A percentile compares a stretch with the other conserved stretches of the same genome.
These are phyloP conservation scores for Saxidomus purpurata DNA, from an alignment of 1,140 invertebrate species.

Conservation along the genomic window DNA sequence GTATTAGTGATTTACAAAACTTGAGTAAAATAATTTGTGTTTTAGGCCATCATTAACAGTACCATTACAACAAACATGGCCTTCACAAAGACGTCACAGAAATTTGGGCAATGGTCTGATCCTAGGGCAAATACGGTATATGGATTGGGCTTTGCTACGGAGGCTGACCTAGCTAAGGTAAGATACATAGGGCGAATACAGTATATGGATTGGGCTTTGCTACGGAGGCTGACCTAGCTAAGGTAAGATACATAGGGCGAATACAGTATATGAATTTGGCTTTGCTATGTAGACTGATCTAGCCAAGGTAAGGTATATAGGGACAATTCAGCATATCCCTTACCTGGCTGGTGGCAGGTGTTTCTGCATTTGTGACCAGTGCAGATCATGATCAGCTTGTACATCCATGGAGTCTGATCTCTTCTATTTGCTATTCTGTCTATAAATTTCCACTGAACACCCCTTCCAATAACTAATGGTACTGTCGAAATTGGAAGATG, in stretches of 20 bases:
- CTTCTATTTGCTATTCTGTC: too few relatives aligned
- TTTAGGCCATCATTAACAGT: slow-evolving; percentile 98
- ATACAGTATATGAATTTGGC: slow-evolving; percentile 98
- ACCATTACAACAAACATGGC: slow-evolving; percentile 99
- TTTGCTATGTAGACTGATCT: slow-evolving; percentile 98
- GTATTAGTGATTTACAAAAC: too few relatives aligned
- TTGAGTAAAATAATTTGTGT: slow-evolving; percentile 51
- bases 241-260: slow-evolving; percentile 91
- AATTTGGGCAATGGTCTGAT: slow-evolving; percentile 99
- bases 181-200: slow-evolving; percentile 91
- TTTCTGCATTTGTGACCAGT: too few relatives aligned
- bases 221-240: slow-evolving; percentile 97
- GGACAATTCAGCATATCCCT: slow-evolving; percentile 98
- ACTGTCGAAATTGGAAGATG: too few relatives aligned
- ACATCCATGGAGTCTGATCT: too few relatives aligned
- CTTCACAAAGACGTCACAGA: slow-evolving; percentile 99
- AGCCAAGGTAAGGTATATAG: slow-evolving; percentile 91
- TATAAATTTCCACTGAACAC: too few relatives aligned
- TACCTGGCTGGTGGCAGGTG: neutral
- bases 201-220: slow-evolving; percentile 99
- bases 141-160: slow-evolving; percentile 98
- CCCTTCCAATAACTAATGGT: too few relatives aligned
- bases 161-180: slow-evolving; percentile 97
- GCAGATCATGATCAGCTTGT: too few relatives aligned
- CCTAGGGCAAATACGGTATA: slow-evolving; percentile 98